These are phyloP conservation scores for Hypsibius dujardini DNA, from an alignment of 1,140 invertebrate species.

Conservation along the genomic window DNA sequence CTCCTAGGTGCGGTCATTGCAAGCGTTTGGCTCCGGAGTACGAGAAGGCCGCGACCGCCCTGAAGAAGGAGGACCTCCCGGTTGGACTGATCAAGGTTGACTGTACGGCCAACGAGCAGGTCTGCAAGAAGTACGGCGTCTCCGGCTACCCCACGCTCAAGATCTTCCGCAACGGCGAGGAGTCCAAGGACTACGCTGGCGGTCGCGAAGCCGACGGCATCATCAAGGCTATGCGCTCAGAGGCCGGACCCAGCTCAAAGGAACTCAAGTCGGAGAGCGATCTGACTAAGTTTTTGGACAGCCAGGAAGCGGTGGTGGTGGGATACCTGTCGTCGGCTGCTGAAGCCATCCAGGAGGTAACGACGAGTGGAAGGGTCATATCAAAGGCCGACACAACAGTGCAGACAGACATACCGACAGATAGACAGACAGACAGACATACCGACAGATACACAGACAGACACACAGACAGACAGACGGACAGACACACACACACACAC, in stretches of 20 bases:
- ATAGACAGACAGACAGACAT: too few relatives aligned
- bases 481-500: too few relatives aligned
- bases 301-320: constrained; percentile 60
- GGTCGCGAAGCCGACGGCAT: constrained; percentile 82
- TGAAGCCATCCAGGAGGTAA: constrained; percentile 34
- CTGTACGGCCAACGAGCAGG: constrained; percentile 56
- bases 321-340: constrained; percentile 35
- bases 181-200: constrained; percentile 81
- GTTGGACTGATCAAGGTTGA: constrained; percentile 67
- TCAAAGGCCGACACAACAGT: too few relatives aligned
- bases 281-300: constrained; percentile 49
- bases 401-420: too few relatives aligned
- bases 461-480: too few relatives aligned
- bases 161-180: constrained; percentile 76
- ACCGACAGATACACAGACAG: too few relatives aligned
- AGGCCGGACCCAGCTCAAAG: constrained; percentile 87
- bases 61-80: constrained; percentile 71
- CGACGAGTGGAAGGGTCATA: constrained; percentile 46
- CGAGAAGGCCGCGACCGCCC: constrained; percentile 67
- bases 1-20: constrained; percentile 76
- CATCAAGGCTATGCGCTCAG: constrained; percentile 82
- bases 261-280: constrained; percentile 50
- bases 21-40: constrained; percentile 92
- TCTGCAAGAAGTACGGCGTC: constrained; percentile 72
- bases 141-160: constrained; percentile 92